phyloP scores from a whole-genome alignment of 2,113 vertebrate genomes.

The Propithecus coquereli region DNA sequence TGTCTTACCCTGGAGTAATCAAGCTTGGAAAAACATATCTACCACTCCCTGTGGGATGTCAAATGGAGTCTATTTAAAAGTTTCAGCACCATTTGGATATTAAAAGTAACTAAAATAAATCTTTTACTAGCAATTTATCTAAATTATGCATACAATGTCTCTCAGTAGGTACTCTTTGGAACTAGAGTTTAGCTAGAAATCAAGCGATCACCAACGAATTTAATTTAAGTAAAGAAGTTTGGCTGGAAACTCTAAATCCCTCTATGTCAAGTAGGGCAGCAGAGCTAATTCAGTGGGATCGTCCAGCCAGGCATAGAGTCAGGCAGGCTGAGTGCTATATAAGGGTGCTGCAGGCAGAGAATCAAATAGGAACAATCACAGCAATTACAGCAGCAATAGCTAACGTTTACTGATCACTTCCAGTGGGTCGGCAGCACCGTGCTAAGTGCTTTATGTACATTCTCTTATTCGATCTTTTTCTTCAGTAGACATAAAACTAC shows the following conservation, averaged over 20 bases:
- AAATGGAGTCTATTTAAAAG: conserved; percentile 33
- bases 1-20: background rate
- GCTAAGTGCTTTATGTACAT: background rate
- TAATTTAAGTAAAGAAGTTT: conserved; percentile 41
- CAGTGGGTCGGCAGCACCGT: background rate
- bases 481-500: background rate
- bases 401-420: background rate
- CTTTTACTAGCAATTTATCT: conserved; percentile 37
- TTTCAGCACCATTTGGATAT: conserved; percentile 40
- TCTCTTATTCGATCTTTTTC: background rate
- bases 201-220: background rate
- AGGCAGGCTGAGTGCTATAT: background rate
- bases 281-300: background rate
- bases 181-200: background rate
- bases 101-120: conserved; percentile 61
- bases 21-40: background rate
- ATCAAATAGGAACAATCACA: background rate
- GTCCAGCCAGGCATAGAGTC: background rate
- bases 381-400: background rate
- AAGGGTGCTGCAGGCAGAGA: background rate
- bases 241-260: conserved; percentile 8
- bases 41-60: background rate
- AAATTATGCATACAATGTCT: conserved; percentile 44
- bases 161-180: conserved; percentile 23
- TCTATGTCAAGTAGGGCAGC: background rate